Conservation (phyloP, 2,113 vertebrate species). For the Vidua macroura region DNA sequence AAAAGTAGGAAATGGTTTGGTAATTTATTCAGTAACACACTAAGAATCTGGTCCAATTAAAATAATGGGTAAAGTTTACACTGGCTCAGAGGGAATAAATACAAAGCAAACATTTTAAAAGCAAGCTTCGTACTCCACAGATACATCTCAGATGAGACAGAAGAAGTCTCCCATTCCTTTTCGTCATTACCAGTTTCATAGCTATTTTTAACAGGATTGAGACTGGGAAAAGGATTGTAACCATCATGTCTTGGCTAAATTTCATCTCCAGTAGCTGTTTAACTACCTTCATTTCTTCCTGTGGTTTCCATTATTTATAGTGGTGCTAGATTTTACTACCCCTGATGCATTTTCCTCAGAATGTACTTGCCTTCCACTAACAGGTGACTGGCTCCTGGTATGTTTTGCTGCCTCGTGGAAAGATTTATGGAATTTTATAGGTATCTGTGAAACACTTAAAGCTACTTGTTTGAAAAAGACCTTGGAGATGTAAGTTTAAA, state of each 20-base stretch:
- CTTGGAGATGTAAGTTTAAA: not conserved
- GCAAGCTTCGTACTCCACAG: not conserved
- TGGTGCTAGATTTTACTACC: not conserved
- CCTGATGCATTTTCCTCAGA: not conserved
- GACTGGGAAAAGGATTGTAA: not conserved
- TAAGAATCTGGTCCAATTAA: not conserved
- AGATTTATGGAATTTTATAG: not conserved
- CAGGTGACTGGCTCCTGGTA: not conserved
- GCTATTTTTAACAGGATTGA: not conserved
- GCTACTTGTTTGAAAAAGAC: not conserved
- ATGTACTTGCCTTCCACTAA: not conserved
- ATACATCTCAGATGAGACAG: not conserved
- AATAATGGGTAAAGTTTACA: not conserved
- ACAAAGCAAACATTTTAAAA: not conserved
- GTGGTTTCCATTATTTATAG: not conserved
- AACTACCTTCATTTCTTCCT: not conserved
- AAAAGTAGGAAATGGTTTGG: slow-evolving; percentile 16
- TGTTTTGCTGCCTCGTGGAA: not conserved
- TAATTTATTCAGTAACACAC: not conserved
- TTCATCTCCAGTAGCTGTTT: not conserved
- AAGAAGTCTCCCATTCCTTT: not conserved
- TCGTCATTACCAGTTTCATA: not conserved
- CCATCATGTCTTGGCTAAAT: not conserved
- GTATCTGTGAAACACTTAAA: not conserved
- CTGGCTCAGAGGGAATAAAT: not conserved